Evolutionary conservation across 2,113 vertebrate genomes (phyloP).

Genomic region (Ciconia stormi): DNA sequence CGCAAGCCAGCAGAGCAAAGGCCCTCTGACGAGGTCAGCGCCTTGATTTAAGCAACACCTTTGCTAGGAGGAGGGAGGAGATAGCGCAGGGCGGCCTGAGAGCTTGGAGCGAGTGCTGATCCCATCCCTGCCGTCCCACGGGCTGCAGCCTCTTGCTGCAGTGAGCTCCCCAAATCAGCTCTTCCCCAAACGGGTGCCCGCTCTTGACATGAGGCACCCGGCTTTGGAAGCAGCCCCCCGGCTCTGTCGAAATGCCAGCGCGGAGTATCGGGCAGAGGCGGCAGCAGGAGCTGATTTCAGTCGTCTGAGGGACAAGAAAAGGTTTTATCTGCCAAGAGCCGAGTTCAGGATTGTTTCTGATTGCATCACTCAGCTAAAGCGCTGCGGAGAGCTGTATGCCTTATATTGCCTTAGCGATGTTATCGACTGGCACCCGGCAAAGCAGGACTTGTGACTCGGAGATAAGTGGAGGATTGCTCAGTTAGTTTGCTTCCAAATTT

Average conservation of each 20-base stretch:
- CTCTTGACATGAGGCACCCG: fast-evolving
- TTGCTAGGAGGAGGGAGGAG: neutral
- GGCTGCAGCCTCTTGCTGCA: neutral
- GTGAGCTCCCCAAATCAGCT: neutral
- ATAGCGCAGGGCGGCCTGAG: fast-evolving
- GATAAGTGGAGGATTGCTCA: neutral
- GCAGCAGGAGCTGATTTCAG: neutral
- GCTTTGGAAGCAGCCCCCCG: neutral
- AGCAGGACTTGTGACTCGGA: neutral
- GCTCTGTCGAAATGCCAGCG: fast-evolving
- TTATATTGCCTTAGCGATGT: neutral
- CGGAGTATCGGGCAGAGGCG: fast-evolving
- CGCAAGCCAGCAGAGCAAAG: neutral
- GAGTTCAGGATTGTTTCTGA: neutral
- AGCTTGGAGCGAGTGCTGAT: neutral
- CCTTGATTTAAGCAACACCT: neutral
- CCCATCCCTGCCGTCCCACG: fast-evolving
- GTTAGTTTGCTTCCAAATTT: neutral
- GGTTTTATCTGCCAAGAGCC: neutral
- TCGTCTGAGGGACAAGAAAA: neutral
- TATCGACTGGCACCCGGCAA: neutral
- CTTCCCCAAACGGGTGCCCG: fast-evolving
- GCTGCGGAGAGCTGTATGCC: neutral
- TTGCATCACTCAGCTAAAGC: slow-evolving; percentile 2
- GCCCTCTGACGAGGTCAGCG: neutral